Evolutionary conservation across 2,888 invertebrate species (phyloP).

Genomic region (Myopa tessellatipennis): DNA sequence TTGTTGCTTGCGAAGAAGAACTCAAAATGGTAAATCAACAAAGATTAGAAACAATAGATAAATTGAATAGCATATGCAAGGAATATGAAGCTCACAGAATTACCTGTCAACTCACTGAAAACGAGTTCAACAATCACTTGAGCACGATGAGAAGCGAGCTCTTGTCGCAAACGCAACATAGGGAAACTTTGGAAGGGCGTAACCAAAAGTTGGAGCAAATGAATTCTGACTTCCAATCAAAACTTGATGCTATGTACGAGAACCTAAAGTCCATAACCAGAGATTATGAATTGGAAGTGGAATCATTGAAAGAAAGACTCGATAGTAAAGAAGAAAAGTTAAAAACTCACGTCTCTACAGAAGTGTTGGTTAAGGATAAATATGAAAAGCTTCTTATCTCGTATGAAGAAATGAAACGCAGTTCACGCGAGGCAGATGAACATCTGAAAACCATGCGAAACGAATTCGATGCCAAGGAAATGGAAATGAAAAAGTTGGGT

Average conservation of each 20-base stretch:
- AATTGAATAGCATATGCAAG: slow-evolving; percentile 42
- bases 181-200: background rate
- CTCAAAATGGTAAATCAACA: slow-evolving; percentile 39
- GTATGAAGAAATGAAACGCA: slow-evolving; percentile 46
- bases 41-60: slow-evolving; percentile 40
- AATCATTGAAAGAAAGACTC: slow-evolving; percentile 39
- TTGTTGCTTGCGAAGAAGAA: slow-evolving; percentile 37
- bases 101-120: slow-evolving; percentile 30
- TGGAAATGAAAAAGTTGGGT: slow-evolving; percentile 45
- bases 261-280: slow-evolving; percentile 21
- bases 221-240: slow-evolving; percentile 25
- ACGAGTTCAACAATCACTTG: slow-evolving; percentile 32
- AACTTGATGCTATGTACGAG: slow-evolving; percentile 36
- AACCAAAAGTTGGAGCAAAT: slow-evolving; percentile 33
- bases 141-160: slow-evolving; percentile 30
- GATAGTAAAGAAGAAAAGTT: slow-evolving; percentile 36
- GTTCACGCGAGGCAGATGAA: slow-evolving; percentile 40
- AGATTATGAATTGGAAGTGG: slow-evolving; percentile 42
- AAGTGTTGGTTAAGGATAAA: slow-evolving; percentile 45
- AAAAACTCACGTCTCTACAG: slow-evolving; percentile 37
- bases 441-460: slow-evolving; percentile 47
- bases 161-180: background rate
- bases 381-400: slow-evolving; percentile 48
- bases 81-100: slow-evolving; percentile 36
- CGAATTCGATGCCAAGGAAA: slow-evolving; percentile 46